Evolutionary conservation across 2,888 invertebrate species (phyloP), one percentile per base, ranked within the genome.

Genomic region (Eupithecia dodoneata): DNA sequence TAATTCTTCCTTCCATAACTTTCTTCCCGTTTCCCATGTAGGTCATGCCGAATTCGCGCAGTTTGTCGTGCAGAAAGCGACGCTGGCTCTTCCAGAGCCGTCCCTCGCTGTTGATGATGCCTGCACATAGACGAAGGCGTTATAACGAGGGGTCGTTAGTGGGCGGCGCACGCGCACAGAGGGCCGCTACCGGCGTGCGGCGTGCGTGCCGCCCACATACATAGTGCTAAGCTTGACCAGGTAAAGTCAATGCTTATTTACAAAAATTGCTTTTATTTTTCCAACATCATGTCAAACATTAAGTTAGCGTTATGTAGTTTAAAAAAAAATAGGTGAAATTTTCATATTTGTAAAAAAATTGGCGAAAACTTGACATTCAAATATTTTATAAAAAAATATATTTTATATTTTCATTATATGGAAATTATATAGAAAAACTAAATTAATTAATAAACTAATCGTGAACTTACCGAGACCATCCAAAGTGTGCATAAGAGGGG

Each of bases 41-140:
- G 77, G 98, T 98, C 97, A 98, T 98, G 74, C 98, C 98, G 86
- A 98, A 98, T 84, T 97, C 96, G 41, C 98, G 96, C 2, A 98
- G 95, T 84, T 98, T 97, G 84, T 98, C 97, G 89, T 98, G 98
- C 73, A 98, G 95, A 93, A 98, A 99, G 82, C 97, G 96, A 78
- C 98, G 96, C 90, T 99, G 98, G 86, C 97, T 98, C 91, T 98
- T 98, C 99, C 99, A 99, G 85, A 98, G 94, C 83, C 97, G 96
- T 80, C 98, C 98, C 83, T 97, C 97, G 85, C 98, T 97, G 92
- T 99, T 98, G 88, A 98, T 97, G 85, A 99, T 97, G 84, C 99
- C 99, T 98, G 95, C 72, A 30, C 30, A 92, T 88, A 73, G 87
- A 90, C 85, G 89, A 85, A 89, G 90, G 90, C 86, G 89, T 87